Evolutionary conservation across 2,888 invertebrate genomes (phyloP).

Genomic region (Idaea aversata): DNA sequence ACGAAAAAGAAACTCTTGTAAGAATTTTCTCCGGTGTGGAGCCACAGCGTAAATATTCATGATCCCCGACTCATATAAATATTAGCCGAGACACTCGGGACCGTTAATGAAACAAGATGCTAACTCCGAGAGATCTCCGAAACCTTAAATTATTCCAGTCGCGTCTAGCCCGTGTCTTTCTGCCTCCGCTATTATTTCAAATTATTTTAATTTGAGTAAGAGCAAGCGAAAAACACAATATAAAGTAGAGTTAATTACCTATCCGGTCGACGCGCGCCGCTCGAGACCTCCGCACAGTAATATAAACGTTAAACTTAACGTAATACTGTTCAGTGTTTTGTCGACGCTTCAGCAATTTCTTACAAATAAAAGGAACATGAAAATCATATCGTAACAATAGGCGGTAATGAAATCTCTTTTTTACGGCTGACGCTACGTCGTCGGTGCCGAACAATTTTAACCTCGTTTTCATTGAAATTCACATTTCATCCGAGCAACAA

Average conservation of each 20-base stretch:
- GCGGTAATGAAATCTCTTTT: slow-evolving; percentile 68
- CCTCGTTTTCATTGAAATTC: slow-evolving; percentile 74
- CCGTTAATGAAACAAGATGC: slow-evolving; percentile 74
- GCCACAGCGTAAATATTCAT: slow-evolving; percentile 66
- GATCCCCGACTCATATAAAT: slow-evolving; percentile 64
- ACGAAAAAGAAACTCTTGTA: slow-evolving; percentile 39
- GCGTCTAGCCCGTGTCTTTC: slow-evolving; percentile 54
- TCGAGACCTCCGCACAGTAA: slow-evolving; percentile 47
- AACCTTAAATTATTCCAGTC: slow-evolving; percentile 65
- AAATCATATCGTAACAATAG: slow-evolving; percentile 70
- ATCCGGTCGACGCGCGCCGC: slow-evolving; percentile 51
- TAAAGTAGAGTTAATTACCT: slow-evolving; percentile 64
- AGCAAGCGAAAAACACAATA: slow-evolving; percentile 66
- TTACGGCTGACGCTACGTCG: slow-evolving; percentile 50
- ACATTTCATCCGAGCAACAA: slow-evolving; percentile 68
- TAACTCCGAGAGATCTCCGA: slow-evolving; percentile 54
- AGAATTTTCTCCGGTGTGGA: slow-evolving; percentile 51
- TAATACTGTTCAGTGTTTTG: slow-evolving; percentile 42
- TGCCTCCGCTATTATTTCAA: slow-evolving; percentile 67
- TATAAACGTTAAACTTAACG: slow-evolving; percentile 55
- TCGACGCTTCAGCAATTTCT: slow-evolving; percentile 51
- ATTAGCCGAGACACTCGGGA: slow-evolving; percentile 54
- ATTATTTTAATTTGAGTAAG: slow-evolving; percentile 77
- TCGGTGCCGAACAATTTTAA: slow-evolving; percentile 65
- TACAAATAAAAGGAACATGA: slow-evolving; percentile 63